phyloP scores from a whole-genome alignment of 2,797 vertebrate genomes.

The Phalloptychus januarius region DNA sequence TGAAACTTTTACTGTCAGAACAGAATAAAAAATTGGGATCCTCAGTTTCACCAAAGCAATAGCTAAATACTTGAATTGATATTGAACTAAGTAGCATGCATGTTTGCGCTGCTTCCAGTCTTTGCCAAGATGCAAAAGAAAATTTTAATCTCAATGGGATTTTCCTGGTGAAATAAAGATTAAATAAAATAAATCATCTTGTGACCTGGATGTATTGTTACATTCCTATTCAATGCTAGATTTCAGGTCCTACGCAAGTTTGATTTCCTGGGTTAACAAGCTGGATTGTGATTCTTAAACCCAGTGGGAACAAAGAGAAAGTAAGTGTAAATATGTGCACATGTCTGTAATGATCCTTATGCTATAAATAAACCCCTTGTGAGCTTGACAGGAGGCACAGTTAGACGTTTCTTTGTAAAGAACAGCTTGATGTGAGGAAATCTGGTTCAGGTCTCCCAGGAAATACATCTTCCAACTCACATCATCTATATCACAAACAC shows the following conservation, averaged over 20 bases:
- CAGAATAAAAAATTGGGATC: background rate
- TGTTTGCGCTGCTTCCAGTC: too few relatives aligned
- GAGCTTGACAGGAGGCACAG: conserved; percentile 3
- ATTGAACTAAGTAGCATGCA: background rate
- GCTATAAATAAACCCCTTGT: conserved; percentile 4
- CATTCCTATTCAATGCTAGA: background rate
- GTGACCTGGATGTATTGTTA: background rate
- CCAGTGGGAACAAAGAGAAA: background rate
- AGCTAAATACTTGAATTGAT: background rate
- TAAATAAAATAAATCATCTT: background rate
- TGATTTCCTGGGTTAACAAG: background rate
- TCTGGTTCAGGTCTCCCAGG: conserved; percentile 9
- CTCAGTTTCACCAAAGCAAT: background rate
- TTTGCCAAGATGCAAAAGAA: too few relatives aligned
- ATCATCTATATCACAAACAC: background rate
- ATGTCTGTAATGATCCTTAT: background rate
- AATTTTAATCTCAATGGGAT: too few relatives aligned
- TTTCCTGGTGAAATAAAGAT: too few relatives aligned
- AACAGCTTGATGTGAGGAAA: conserved; percentile 10
- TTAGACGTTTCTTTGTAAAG: conserved; percentile 1
- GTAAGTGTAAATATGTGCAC: conserved; percentile 5
- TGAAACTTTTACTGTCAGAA: background rate
- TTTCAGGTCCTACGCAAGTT: background rate
- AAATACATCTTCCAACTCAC: background rate
- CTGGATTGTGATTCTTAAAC: background rate